A percentile compares a stretch with the other conserved stretches of the same genome.
phyloP scores from a whole-genome alignment of 92 coral and sea anemone species.

The Actinostola sp. region DNA sequence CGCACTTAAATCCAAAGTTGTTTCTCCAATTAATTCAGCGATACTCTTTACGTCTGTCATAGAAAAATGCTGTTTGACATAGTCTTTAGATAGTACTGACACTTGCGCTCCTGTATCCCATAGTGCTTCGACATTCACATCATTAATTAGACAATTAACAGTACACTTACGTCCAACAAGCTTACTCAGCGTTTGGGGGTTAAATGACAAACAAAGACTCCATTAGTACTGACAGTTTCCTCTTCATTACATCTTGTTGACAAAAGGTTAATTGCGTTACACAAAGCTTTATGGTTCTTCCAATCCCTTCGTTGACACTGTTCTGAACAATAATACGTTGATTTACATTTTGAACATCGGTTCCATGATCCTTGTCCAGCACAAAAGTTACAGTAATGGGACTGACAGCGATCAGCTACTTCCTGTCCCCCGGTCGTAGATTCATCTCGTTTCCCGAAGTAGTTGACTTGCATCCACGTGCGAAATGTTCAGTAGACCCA shows the following conservation, averaged over 20 bases:
- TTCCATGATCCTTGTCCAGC: background rate
- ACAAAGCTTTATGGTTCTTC: no score
- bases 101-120: conserved; percentile 78
- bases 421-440: conserved; percentile 44
- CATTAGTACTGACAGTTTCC: background rate
- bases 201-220: conserved; percentile 38
- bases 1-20: conserved; percentile 37
- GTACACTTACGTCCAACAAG: conserved; percentile 44
- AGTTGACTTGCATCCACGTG: conserved; percentile 35
- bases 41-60: conserved; percentile 24
- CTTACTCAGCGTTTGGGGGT: conserved; percentile 39
- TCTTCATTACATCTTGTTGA: no score
- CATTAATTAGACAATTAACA: conserved; percentile 31
- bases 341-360: conserved; percentile 4
- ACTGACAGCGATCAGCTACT: no score
- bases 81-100: conserved; percentile 52
- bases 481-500: conserved; percentile 39
- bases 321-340: conserved; percentile 7
- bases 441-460: conserved; percentile 17
- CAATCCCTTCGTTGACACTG: no score
- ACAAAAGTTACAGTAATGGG: conserved; percentile 37
- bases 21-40: conserved; percentile 38
- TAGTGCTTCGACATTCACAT: conserved; percentile 34
- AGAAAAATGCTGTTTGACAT: conserved; percentile 44
- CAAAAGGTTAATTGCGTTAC: no score